Evolutionary conservation across 2,113 vertebrate species (phyloP).

Genomic region (Charadrius vociferus): DNA sequence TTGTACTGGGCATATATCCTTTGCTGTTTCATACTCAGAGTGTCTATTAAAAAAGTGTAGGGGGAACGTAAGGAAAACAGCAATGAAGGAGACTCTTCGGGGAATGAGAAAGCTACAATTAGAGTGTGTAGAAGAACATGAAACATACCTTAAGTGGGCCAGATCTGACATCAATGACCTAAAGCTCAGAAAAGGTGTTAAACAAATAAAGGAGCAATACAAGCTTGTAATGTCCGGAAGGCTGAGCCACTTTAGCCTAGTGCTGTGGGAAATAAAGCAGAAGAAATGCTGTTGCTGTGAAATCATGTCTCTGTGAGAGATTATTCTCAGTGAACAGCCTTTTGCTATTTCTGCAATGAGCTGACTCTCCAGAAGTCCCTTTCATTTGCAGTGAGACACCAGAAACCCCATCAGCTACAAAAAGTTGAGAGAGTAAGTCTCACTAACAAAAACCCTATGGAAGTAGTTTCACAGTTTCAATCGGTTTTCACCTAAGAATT

Average conservation of each 20-base stretch:
- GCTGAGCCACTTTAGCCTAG: conserved; percentile 14
- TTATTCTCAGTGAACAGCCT: neutral
- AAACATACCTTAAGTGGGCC: neutral
- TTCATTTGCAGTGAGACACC: neutral
- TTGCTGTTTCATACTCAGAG: neutral
- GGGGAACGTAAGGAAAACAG: neutral
- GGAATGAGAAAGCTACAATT: neutral
- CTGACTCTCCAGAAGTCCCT: conserved; percentile 42
- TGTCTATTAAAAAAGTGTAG: neutral
- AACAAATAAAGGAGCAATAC: conserved; percentile 3
- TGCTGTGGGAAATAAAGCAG: conserved; percentile 37
- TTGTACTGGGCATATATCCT: neutral
- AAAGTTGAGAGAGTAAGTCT: neutral
- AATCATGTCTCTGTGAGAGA: neutral
- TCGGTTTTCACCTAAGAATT: neutral
- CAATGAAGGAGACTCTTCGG: neutral
- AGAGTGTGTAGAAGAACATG: neutral
- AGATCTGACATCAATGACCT: neutral
- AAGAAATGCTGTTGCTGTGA: conserved; percentile 49
- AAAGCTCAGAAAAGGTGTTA: neutral
- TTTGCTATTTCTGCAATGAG: conserved; percentile 38
- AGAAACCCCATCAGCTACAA: neutral
- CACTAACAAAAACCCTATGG: neutral
- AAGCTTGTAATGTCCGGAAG: neutral
- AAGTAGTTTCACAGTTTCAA: neutral